Evolutionary conservation across 2,797 vertebrate genomes (phyloP).

Genomic region (Huso huso): DNA sequence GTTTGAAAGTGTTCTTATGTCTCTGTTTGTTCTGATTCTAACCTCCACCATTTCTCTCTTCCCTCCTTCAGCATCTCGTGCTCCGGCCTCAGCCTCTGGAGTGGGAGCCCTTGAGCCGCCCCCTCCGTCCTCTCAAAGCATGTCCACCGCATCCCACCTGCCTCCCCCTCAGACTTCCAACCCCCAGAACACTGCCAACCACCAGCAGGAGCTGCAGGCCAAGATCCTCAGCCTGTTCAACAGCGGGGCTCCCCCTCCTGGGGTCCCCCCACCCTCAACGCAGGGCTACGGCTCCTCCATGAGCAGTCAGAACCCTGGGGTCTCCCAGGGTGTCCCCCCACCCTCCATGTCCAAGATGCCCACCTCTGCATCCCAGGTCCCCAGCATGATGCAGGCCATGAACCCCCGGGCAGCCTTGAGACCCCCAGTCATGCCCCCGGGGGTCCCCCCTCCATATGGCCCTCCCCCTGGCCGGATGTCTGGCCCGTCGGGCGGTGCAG

Average conservation of each 20-base stretch:
- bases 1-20: background rate
- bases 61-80: conserved; percentile 23
- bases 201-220: conserved; percentile 90
- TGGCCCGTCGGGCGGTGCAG: conserved; percentile 30
- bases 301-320: conserved; percentile 14
- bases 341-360: conserved; percentile 27
- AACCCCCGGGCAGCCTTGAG: conserved; percentile 37
- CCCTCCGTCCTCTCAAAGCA: conserved; percentile 24
- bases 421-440: conserved; percentile 16
- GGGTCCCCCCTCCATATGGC: conserved; percentile 47
- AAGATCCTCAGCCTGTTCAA: conserved; percentile 98
- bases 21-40: background rate
- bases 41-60: background rate
- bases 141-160: conserved; percentile 31
- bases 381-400: conserved; percentile 32
- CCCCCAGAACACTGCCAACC: conserved; percentile 46
- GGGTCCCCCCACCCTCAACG: conserved; percentile 24
- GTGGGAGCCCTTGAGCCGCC: conserved; percentile 29
- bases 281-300: conserved; percentile 45
- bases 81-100: conserved; percentile 21
- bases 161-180: conserved; percentile 36
- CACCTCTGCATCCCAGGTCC: conserved; percentile 51
- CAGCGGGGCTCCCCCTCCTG: conserved; percentile 44
- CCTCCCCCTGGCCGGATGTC: conserved; percentile 56
- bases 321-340: conserved; percentile 1